These are phyloP conservation scores for Dallia pectoralis DNA, from an alignment of 2,797 vertebrate genomes.

Conservation along the genomic window DNA sequence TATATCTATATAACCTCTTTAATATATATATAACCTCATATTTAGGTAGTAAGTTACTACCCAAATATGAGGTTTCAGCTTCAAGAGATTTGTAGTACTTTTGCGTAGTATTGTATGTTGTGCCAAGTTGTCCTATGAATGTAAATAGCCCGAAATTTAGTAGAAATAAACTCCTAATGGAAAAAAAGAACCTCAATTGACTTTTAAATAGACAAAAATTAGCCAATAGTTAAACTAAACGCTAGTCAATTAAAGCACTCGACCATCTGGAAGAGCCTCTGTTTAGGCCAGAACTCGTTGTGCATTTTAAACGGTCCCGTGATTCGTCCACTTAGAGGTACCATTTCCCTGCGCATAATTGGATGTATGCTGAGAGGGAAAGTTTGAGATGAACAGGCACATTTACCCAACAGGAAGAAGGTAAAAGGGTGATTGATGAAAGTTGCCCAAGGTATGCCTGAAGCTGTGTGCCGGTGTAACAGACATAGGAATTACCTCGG, in stretches of 20 bases:
- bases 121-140: conserved; percentile 43
- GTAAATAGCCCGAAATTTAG: conserved; percentile 54
- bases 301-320: conserved; percentile 45
- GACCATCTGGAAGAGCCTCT: conserved; percentile 47
- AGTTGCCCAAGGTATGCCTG: not conserved
- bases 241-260: conserved; percentile 49
- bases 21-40: no score
- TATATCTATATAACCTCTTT: no score
- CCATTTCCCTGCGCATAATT: conserved; percentile 15
- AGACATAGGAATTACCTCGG: not conserved
- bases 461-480: not conserved
- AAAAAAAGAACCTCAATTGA: conserved; percentile 51
- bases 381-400: not conserved
- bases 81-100: no score
- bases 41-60: no score
- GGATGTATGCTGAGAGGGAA: conserved; percentile 8
- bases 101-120: no score
- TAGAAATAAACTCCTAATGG: conserved; percentile 13
- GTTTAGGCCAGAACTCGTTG: conserved; percentile 32
- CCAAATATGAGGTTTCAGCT: no score
- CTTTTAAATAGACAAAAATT: conserved; percentile 58
- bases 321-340: conserved; percentile 15
- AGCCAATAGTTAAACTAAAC: conserved; percentile 53
- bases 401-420: not conserved
- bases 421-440: not conserved